These are phyloP conservation scores for Parnassius orleans DNA, from an alignment of 2,888 invertebrate species.

Conservation along the genomic window DNA sequence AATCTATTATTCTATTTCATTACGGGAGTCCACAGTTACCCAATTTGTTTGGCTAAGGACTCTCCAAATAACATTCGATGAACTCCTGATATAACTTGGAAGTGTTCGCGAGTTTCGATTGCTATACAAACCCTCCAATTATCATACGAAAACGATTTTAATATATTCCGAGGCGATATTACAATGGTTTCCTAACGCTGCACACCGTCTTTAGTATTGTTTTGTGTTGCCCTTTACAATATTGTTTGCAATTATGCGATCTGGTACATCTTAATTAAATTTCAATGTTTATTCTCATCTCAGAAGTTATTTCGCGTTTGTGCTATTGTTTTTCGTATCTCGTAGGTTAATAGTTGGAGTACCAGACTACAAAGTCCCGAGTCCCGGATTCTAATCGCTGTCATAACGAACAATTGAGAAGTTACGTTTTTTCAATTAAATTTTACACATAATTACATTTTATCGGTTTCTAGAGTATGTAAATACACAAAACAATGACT, in stretches of 20 bases:
- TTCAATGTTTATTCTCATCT: conserved; percentile 1
- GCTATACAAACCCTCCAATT: conserved; percentile 50
- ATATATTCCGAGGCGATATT: conserved; percentile 23
- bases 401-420: too few relatives aligned
- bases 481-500: too few relatives aligned
- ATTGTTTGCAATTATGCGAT: conserved; percentile 26
- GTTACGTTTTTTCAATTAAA: too few relatives aligned
- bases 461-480: too few relatives aligned
- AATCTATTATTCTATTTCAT: conserved; percentile 32
- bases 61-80: conserved; percentile 24
- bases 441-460: too few relatives aligned
- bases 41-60: conserved; percentile 42
- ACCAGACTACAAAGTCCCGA: too few relatives aligned
- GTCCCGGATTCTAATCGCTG: too few relatives aligned
- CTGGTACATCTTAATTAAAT: conserved; percentile 26
- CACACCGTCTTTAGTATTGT: conserved; percentile 12
- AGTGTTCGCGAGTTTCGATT: conserved; percentile 36
- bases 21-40: conserved; percentile 36
- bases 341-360: too few relatives aligned
- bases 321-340: too few relatives aligned
- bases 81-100: conserved; percentile 16
- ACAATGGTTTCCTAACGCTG: conserved; percentile 7
- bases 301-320: too few relatives aligned
- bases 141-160: conserved; percentile 61
- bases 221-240: conserved; percentile 13